A percentile compares a stretch with the other conserved stretches of the same genome.
Evolutionary conservation across 1,140 invertebrate genomes (phyloP).

Genomic region (Procambarus clarkii): DNA sequence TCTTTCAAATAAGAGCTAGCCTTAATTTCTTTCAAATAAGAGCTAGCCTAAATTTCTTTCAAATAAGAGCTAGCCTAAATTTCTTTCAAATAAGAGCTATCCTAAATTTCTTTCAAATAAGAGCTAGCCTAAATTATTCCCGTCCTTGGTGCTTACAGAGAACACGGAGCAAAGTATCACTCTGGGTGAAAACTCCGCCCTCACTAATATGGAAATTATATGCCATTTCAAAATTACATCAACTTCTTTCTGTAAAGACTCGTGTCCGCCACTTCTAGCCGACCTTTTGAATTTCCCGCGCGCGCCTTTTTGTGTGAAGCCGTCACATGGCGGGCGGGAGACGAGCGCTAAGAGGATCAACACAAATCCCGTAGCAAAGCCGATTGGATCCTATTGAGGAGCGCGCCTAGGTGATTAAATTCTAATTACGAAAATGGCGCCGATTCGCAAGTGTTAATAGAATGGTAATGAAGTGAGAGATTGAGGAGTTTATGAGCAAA

Average conservation of each 20-base stretch:
- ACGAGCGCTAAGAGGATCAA: constrained; percentile 71
- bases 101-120: too few species aligned
- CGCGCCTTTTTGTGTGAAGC: constrained; percentile 66
- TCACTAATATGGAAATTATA: constrained; percentile 68
- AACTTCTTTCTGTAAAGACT: constrained; percentile 64
- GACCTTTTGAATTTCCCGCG: constrained; percentile 60
- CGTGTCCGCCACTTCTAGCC: constrained; percentile 60
- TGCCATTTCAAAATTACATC: constrained; percentile 69
- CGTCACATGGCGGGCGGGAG: constrained; percentile 71
- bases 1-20: too few species aligned
- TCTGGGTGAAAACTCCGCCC: constrained; percentile 22
- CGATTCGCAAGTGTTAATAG: constrained; percentile 72
- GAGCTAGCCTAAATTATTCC: too few species aligned
- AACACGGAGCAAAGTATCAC: constrained; percentile 24
- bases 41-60: too few species aligned
- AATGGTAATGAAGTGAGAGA: constrained; percentile 72
- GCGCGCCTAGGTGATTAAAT: constrained; percentile 72
- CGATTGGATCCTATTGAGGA: constrained; percentile 72
- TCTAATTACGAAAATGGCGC: constrained; percentile 72
- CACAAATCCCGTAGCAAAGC: constrained; percentile 71
- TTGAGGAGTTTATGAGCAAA: constrained; percentile 72
- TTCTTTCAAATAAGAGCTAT: too few species aligned
- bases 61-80: too few species aligned
- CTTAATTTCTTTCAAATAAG: too few species aligned
- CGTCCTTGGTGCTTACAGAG: neutral